These are phyloP conservation scores for Laupala kohalensis DNA, from an alignment of 1,140 invertebrate species.

Conservation along the genomic window DNA sequence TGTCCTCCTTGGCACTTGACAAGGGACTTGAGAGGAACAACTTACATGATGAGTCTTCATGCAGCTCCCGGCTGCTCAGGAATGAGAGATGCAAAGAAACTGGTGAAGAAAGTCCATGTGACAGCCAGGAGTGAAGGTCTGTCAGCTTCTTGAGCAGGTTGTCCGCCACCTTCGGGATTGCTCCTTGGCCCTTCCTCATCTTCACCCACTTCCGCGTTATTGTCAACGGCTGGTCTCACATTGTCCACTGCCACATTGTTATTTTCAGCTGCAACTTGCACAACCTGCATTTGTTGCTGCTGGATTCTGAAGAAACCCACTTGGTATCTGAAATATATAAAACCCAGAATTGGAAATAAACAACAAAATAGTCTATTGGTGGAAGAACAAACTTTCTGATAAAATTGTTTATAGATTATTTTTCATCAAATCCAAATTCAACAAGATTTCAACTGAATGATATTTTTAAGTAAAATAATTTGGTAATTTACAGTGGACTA, in stretches of 20 bases:
- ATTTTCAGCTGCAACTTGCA: slow-evolving; percentile 22
- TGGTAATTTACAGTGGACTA: too few relatives aligned
- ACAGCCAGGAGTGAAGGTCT: slow-evolving; percentile 47
- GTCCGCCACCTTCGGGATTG: slow-evolving; percentile 17
- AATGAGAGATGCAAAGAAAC: slow-evolving; percentile 63
- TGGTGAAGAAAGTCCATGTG: slow-evolving; percentile 58
- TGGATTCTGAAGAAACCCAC: slow-evolving; percentile 10
- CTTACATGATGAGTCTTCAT: slow-evolving; percentile 22
- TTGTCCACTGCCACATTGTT: slow-evolving; percentile 27
- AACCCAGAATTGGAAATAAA: background rate
- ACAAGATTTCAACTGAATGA: too few relatives aligned
- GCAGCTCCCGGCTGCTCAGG: slow-evolving; percentile 52
- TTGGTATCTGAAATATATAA: slow-evolving; percentile 7
- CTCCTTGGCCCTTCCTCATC: background rate
- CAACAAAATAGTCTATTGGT: too few relatives aligned
- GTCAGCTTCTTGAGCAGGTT: slow-evolving; percentile 28
- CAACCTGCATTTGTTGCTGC: slow-evolving; percentile 7
- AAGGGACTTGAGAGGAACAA: background rate
- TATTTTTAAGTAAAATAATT: too few relatives aligned
- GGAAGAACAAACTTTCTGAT: too few relatives aligned
- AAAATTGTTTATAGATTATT: too few relatives aligned
- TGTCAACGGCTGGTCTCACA: slow-evolving; percentile 14
- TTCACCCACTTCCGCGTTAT: slow-evolving; percentile 1
- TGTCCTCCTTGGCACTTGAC: background rate
- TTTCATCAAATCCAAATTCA: too few relatives aligned